These are phyloP conservation scores for Forbesichthys agassizii DNA, from an alignment of 2,113 vertebrate species.

Conservation along the genomic window DNA sequence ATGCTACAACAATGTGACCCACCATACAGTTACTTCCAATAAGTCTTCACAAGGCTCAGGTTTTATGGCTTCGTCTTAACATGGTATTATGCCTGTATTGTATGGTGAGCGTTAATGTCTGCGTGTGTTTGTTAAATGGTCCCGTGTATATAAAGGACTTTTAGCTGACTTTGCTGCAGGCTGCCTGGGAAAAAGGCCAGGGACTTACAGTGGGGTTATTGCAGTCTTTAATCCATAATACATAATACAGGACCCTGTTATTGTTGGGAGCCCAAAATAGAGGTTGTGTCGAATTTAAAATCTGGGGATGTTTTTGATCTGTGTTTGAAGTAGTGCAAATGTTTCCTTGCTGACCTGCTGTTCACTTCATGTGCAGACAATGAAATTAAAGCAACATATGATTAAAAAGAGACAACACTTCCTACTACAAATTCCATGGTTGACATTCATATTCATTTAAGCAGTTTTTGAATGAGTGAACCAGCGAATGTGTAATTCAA, in stretches of 20 bases:
- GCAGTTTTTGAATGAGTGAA: neutral
- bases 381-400: neutral
- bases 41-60: no score
- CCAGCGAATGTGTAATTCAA: neutral
- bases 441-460: neutral
- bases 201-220: constrained; percentile 51
- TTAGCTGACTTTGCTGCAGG: constrained; percentile 17
- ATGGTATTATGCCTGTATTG: no score
- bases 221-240: constrained; percentile 33
- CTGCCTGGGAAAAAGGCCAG: constrained; percentile 26
- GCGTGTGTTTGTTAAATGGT: neutral
- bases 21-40: no score
- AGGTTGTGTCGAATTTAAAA: neutral
- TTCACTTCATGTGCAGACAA: neutral
- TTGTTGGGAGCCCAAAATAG: constrained; percentile 12
- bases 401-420: neutral
- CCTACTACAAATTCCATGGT: neutral
- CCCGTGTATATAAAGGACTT: no score
- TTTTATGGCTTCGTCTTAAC: neutral
- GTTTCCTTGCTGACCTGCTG: neutral
- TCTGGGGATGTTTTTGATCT: constrained; percentile 10
- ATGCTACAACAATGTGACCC: no score
- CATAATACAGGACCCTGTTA: constrained; percentile 27
- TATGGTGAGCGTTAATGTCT: no score
- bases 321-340: neutral